phyloP scores from a whole-genome alignment of 2,888 invertebrate genomes.

The Cotesia congregata region DNA sequence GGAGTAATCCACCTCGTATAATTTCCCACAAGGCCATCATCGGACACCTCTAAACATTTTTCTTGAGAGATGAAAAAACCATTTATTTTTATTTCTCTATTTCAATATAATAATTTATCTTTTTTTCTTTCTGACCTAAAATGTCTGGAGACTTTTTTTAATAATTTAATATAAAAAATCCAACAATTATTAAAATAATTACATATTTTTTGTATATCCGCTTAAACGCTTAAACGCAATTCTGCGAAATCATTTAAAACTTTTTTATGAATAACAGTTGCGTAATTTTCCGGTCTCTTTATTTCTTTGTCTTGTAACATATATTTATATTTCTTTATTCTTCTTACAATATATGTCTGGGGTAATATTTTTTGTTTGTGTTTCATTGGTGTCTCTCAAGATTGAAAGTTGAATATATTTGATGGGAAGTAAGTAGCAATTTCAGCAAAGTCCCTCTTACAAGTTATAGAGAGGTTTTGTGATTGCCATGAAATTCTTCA shows the following conservation, averaged over 20 bases:
- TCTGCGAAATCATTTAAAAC: not conserved
- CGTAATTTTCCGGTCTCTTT: slow-evolving; percentile 34
- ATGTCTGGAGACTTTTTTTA: not conserved
- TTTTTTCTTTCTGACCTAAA: not conserved
- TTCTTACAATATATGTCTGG: not conserved
- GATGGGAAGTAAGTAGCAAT: slow-evolving; percentile 17
- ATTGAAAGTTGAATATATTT: slow-evolving; percentile 10
- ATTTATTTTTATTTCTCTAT: not conserved
- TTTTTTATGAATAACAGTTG: slow-evolving; percentile 5
- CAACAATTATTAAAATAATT: slow-evolving; percentile 25
- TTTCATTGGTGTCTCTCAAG: slow-evolving; percentile 6
- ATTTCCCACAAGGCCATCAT: slow-evolving; percentile 63
- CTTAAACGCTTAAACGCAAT: not conserved
- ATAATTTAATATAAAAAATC: not conserved
- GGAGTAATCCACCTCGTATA: slow-evolving; percentile 61
- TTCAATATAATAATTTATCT: not conserved
- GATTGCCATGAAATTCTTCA: slow-evolving; percentile 27
- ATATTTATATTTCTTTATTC: not conserved
- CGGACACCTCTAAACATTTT: slow-evolving; percentile 49
- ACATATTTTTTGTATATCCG: not conserved
- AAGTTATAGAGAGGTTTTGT: slow-evolving; percentile 2
- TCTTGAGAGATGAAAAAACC: slow-evolving; percentile 26
- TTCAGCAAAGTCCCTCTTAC: slow-evolving; percentile 14
- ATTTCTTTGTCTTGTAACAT: slow-evolving; percentile 13
- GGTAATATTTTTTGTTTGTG: not conserved